Base-by-base conservation (phyloP, 2,888 invertebrate species). In the Sceliomorpha sp. region DNA sequence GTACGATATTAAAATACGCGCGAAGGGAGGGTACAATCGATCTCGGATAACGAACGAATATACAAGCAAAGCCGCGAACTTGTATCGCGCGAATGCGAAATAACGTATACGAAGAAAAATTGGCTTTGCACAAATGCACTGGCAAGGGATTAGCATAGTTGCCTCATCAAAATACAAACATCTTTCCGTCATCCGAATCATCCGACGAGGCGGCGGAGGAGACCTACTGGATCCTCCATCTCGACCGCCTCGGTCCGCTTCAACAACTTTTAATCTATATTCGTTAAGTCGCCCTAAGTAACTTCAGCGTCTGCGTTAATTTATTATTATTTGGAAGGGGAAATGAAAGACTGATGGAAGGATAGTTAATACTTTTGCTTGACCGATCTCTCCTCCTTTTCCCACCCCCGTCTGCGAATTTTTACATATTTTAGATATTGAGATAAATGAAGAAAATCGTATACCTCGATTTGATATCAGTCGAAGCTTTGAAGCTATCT, bases 131-230 rank as follows among this genome's bases (percentile, higher is more conserved):
- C 58, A 55, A 53, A 20, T 77, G 79, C 80, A 81, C 81, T 79
- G n/a, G 77, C 76, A 76, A 78, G 72, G 82, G 85, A 87, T 87
- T 87, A 87, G 85, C 87, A 86, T 87, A 87, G 81, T 82, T 78
- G 79, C 82, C 84, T 87, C 87, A 85, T 88, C 86, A 87, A 87
- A 87, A 87, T 85, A 87, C 85, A 87, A 87, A 86, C 85, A 86
- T 84, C 80, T 55, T 66, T 68, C 29, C 24, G 34, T 68, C 58
- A 64, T 59, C 56, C 59, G 59, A 68, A 60, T 59, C 48, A 67
- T 29, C 45, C 69, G 53, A 9, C 62, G 44, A 45, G 67, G 59
- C 48, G 64, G 70, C 70, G 62, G n/a, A n/a, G n/a, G n/a, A n/a
- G 56, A 64, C 58, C 47, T 63, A 48, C 70, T 26, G 53, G 31